Evolutionary conservation across 1,140 invertebrate species (phyloP).

Genomic region (Drosophila pruinosa): DNA sequence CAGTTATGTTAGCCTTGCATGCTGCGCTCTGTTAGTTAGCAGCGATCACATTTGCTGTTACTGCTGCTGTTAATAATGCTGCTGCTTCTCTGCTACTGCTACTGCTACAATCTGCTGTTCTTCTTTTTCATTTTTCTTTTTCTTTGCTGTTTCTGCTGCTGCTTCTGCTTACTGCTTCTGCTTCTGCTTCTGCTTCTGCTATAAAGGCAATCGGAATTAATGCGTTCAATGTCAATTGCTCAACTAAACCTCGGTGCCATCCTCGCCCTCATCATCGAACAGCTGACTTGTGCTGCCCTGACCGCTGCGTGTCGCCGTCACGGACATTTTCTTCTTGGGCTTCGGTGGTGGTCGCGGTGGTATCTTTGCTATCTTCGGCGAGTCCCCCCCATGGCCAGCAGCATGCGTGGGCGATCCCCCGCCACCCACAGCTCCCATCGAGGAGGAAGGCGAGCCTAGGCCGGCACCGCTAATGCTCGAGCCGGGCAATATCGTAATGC

Average conservation of each 20-base stretch:
- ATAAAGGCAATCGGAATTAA: constrained; percentile 36
- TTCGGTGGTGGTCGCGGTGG: constrained; percentile 92
- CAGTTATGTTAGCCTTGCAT: background rate
- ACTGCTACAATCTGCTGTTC: background rate
- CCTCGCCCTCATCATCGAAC: constrained; percentile 93
- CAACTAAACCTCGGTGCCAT: constrained; percentile 91
- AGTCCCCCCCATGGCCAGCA: constrained; percentile 42
- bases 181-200: constrained; percentile 6
- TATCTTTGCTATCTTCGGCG: constrained; percentile 86
- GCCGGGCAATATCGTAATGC: constrained; percentile 65
- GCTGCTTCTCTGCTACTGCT: background rate
- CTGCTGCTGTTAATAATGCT: background rate
- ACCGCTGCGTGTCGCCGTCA: constrained; percentile 83
- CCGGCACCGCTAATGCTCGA: constrained; percentile 57
- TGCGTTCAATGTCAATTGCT: constrained; percentile 1
- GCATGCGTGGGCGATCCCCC: constrained; percentile 38
- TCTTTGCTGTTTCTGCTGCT: background rate
- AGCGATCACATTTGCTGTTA: background rate
- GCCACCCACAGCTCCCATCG: background rate
- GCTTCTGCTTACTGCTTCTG: background rate
- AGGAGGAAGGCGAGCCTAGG: background rate
- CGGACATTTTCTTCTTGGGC: constrained; percentile 88
- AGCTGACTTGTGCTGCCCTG: constrained; percentile 86
- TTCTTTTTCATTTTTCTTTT: background rate
- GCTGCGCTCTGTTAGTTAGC: background rate